Conservation (phyloP, 2,113 vertebrate genomes). For the Psittacara wagleri region DNA sequence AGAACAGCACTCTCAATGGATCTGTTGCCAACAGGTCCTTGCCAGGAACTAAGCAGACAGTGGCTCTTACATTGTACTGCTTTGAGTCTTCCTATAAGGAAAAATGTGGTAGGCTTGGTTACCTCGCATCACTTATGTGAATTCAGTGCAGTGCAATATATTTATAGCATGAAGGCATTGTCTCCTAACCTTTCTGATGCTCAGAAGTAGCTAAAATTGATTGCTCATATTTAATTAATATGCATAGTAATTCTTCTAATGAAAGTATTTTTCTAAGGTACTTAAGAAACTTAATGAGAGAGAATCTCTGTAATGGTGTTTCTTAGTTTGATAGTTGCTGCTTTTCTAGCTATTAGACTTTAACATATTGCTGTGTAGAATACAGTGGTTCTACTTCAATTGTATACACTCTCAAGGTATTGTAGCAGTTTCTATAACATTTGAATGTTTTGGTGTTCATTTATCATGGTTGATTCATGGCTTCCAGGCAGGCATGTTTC, state of each 20-base stretch:
- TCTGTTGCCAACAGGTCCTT: background rate
- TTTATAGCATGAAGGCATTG: background rate
- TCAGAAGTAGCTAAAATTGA: constrained; percentile 6
- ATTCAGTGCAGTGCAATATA: background rate
- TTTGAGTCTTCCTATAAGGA: background rate
- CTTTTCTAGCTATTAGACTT: constrained; percentile 29
- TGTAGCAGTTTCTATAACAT: background rate
- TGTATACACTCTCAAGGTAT: constrained; percentile 7
- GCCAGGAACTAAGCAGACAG: background rate
- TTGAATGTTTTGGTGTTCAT: constrained; percentile 38
- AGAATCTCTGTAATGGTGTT: constrained; percentile 10
- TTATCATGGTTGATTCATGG: constrained; percentile 49
- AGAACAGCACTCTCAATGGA: accelerated
- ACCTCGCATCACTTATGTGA: background rate
- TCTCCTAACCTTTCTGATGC: background rate
- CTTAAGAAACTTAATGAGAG: constrained; percentile 11
- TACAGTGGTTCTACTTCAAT: background rate
- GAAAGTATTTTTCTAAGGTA: constrained; percentile 40
- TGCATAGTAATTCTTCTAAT: constrained; percentile 39
- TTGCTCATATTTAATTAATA: constrained; percentile 45
- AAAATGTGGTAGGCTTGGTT: background rate
- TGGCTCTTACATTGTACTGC: background rate
- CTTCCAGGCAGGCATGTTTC: background rate
- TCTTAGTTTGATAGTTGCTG: constrained; percentile 26
- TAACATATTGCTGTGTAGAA: constrained; percentile 23